Percentiles rank a stretch among this genome's conserved stretches.
These are phyloP conservation scores for Patella caerulea DNA, from an alignment of 2,888 invertebrate species.

Conservation along the genomic window DNA sequence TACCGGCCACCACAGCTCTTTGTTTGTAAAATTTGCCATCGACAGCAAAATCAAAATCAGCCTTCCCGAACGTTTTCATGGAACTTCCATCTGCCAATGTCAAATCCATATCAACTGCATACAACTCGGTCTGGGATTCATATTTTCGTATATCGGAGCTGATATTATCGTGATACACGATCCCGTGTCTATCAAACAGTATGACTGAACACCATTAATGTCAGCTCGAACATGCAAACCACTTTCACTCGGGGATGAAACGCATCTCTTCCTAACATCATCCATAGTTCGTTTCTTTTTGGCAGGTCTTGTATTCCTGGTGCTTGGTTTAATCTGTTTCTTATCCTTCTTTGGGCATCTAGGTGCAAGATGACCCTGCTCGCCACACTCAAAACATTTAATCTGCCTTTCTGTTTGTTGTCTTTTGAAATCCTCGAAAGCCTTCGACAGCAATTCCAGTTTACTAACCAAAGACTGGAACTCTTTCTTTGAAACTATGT, in stretches of 20 bases:
- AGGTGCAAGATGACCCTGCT: not conserved
- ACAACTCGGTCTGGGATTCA: not conserved
- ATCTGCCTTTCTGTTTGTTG: not conserved
- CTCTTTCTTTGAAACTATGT: too few species aligned
- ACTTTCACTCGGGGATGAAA: not conserved
- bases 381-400: not conserved
- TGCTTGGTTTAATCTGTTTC: not conserved
- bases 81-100: not conserved
- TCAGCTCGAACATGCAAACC: not conserved
- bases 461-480: too few species aligned
- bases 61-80: not conserved
- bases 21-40: constrained; percentile 1
- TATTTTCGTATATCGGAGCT: not conserved
- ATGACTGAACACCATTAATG: not conserved
- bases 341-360: not conserved
- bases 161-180: not conserved
- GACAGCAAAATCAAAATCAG: not conserved
- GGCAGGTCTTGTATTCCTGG: not conserved
- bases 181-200: not conserved
- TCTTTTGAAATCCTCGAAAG: not conserved
- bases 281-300: not conserved
- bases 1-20: not conserved
- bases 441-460: too few species aligned
- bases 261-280: not conserved
- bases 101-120: not conserved